Conservation (phyloP, 2,888 invertebrate genomes). For the Drosophila antonietae region DNA sequence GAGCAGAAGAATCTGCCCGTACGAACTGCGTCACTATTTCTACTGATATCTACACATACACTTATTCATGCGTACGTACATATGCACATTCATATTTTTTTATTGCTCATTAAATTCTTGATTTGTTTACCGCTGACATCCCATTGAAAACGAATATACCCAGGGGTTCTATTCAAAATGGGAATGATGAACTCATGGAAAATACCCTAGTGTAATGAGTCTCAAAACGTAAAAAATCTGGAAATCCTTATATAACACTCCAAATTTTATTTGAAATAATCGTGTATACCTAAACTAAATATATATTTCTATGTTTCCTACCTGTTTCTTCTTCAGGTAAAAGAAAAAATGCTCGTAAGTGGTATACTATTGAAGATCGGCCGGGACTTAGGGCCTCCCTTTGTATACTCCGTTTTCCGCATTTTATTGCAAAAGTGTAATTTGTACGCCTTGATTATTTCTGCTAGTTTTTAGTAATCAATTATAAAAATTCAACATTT, state of each 20-base stretch:
- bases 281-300: too few species aligned
- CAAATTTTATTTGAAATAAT: too few species aligned
- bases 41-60: not conserved
- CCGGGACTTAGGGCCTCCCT: not conserved
- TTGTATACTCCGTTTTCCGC: too few species aligned
- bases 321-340: too few species aligned
- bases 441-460: not conserved
- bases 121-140: not conserved
- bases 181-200: not conserved
- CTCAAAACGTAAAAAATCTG: too few species aligned
- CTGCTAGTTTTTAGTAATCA: constrained; percentile 12
- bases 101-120: constrained; percentile 36
- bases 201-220: not conserved
- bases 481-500: not conserved
- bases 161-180: not conserved
- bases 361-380: not conserved
- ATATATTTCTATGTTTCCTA: too few species aligned
- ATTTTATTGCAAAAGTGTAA: not conserved
- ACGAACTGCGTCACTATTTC: constrained; percentile 10
- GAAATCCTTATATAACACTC: too few species aligned
- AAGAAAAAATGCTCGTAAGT: too few species aligned
- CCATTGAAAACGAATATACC: not conserved
- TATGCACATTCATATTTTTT: not conserved
- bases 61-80: too few species aligned
- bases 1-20: constrained; percentile 1